Evolutionary conservation across 2,888 invertebrate species (phyloP), one percentile per base, ranked within the genome.

Genomic region (Harpalus rubripes): DNA sequence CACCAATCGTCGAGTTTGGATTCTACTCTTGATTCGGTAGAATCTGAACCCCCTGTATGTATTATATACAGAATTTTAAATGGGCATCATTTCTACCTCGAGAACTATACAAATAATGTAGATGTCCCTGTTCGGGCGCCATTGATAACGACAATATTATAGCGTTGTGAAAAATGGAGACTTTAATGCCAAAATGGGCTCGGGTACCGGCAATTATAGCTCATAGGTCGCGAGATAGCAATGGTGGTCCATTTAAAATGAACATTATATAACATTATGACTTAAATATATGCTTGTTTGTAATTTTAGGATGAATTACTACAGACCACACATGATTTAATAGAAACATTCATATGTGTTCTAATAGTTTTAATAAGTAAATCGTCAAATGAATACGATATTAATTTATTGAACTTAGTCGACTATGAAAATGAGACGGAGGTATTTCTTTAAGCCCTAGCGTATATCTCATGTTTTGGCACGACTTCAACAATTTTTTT

Each of bases 291-390:
- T 52, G 10, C 12, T 52, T 52, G 10, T 52, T 6, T 52, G 2
- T 90, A 44, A 56, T 82, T 86, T 85, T 78, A 91, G 90, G 89
- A 90, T 83, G 90, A 91, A 85, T 87, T 88, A 72, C 88, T 89
- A 41, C 88, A 88, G 16, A 86, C 90, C 44, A 87, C 91, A 56
- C 90, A 92, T 87, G 92, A 93, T 88, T 90, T 93, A 63, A 89
- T 93, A 85, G 93, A 93, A 89, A 92, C 92, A 74, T 93, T 92
- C 90, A 89, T 93, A 87, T 88, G 91, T 86, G 90, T 92, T 87
- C 88, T 93, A 86, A 88, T 92, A 84, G 90, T 91, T 86, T 90
- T 93, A 79, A 90, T 92, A 84, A 88, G 89, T 80, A 92, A 92
- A 84, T 88, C 88, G 84, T 88, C 88, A 79, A 87, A 87, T 74